Evolutionary conservation across 1,140 invertebrate species (phyloP), one percentile per base, ranked within the genome.

Genomic region (Drosophila lowei): DNA sequence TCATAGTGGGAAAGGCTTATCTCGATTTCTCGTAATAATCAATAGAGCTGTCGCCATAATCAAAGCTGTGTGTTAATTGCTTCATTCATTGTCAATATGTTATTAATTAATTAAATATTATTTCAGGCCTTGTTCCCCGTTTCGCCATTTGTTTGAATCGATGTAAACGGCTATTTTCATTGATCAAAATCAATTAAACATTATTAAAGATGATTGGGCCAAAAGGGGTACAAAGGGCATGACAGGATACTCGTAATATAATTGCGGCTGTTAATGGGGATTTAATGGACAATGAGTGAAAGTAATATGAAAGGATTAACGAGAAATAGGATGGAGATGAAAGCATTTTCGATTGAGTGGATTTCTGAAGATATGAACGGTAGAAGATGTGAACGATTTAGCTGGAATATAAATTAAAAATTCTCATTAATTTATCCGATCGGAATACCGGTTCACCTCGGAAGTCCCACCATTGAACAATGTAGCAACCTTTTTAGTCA

Each of bases 41-140:
- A 53, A 77, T 76, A 61, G 55, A 78, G 63, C 54, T 53, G 68
- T 52, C 44, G 34, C 60, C 49, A 73, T 61, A 73, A 84, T 77
- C 54, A 67, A 77, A 86, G 74, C 59, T 80, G 83, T 77, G 78
- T 88, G 77, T 85, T 88, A 85, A 85, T 85, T 88, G 80, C 61
- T 55, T 18, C 56, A 75, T 68, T 72, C 63, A 64, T 74, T 64
- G 59, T 77, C 77, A 77, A 88, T 88, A 88, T 88, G 77, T 63
- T 81, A 81, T 85, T 71, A 56, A 63, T 88, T 81, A 81, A 72
- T 79, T 79, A 62, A 79, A 79, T 61, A 81, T 77, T 85, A 60
- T 80, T 86, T 86, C 43, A 47, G 60, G 55, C 68, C 64, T 38
- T 54, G 41, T 4, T 13, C 34, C 34, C 34, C 18, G 15, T 11